Base-by-base conservation (phyloP, 1,140 invertebrate species). In the Berghia stephanieae region DNA sequence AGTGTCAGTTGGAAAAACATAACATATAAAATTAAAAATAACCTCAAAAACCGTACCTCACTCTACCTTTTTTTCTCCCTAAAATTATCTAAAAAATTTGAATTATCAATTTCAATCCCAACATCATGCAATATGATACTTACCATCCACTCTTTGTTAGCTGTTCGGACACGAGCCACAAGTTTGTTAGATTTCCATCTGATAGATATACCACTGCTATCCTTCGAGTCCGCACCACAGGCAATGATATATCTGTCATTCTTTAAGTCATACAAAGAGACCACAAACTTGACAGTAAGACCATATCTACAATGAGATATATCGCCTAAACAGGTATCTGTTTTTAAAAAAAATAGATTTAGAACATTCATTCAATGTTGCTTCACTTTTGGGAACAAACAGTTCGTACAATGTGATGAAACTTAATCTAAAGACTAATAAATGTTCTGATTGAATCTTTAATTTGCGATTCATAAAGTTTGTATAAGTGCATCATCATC, bases 181-280 rank as follows among this genome's bases (percentile, higher is more conserved):
- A 85, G 69, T 40, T 79, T 77, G 40, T 82, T 76, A 18, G 72
- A 78, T 21, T 75, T 52, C 72, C 82, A 83, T 80, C 80, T 83
- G 57, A 85, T 83, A 18, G 81, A 76, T 0, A 85, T 49, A 3
- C 84, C 85, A 52, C 77, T 71, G 16, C 68, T 72, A 8, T 63
- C 73, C 8, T 34, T 68, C 18, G 75, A 24, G 16, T 83, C 80
- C 13, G 81, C 84, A 52, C 84, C 85, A 75, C 78, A 84, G 1
- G 81, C 82, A 24, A 85, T 63, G 13, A 86, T 81, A 34, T 80
- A 84, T 75, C 77, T 84, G 31, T 82, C 77, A n/a, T 84, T 77
- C 16, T 44, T 66, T 31, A 85, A 79, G 27, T 74, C 60, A 2
- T 75, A 5, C 18, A 85, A 75, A 43, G 81, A 78, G 24, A 85